Percentiles rank a stretch among this genome's conserved stretches.
These are phyloP conservation scores for Oophaga sylvatica DNA, from an alignment of 2,797 vertebrate species.

Conservation along the genomic window DNA sequence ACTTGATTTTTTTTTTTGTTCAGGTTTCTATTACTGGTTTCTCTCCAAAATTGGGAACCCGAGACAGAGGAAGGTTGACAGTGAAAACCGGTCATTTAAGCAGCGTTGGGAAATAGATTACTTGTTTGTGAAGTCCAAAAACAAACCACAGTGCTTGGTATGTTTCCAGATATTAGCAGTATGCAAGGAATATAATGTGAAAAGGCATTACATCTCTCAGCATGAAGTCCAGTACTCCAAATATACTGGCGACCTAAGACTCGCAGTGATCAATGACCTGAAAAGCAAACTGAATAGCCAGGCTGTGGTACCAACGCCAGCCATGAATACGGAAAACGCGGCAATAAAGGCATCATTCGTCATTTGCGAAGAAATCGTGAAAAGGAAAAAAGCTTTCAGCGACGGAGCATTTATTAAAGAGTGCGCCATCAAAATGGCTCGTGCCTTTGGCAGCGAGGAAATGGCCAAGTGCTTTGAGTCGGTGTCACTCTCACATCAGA, in stretches of 20 bases:
- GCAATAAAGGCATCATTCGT: constrained; percentile 49
- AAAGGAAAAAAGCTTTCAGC: constrained; percentile 44
- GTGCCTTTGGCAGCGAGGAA: constrained; percentile 52
- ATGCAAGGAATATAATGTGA: constrained; percentile 57
- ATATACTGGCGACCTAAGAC: constrained; percentile 44
- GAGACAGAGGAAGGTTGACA: constrained; percentile 47
- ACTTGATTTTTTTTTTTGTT: background rate
- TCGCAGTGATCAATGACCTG: constrained; percentile 42
- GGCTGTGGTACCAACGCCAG: background rate
- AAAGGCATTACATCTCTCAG: constrained; percentile 48
- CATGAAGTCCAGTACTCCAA: constrained; percentile 47
- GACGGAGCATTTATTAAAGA: constrained; percentile 47
- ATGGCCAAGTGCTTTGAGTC: constrained; percentile 54
- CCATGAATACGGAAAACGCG: constrained; percentile 25
- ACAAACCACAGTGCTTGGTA: constrained; percentile 50
- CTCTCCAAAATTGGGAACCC: constrained; percentile 9
- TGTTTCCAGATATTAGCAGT: constrained; percentile 52
- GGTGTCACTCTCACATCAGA: constrained; percentile 49
- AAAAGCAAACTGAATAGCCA: constrained; percentile 46
- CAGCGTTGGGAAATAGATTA: constrained; percentile 54
- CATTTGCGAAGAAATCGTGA: constrained; percentile 51
- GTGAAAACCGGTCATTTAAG: constrained; percentile 53
- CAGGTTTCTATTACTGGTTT: background rate
- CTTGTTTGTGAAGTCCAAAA: constrained; percentile 49
- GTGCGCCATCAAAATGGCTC: constrained; percentile 55